Evolutionary conservation across 2,888 invertebrate species (phyloP).

Genomic region (Drepana falcataria): DNA sequence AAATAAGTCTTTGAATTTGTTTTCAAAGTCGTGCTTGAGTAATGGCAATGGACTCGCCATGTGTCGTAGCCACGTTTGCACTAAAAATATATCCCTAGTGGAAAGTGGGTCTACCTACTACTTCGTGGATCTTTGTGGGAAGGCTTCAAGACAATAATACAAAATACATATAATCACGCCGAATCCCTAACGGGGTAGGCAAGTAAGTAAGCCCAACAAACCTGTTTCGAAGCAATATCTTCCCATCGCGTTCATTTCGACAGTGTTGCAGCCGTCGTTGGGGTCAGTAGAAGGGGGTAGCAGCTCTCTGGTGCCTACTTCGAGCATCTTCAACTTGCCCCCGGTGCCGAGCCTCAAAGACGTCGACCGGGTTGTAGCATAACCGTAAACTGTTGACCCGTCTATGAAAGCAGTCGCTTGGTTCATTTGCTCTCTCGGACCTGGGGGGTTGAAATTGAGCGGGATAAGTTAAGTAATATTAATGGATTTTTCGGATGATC

Average conservation of each 20-base stretch:
- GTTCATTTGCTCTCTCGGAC: slow-evolving; percentile 90
- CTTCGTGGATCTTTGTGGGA: too few relatives aligned
- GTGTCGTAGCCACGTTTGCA: too few relatives aligned
- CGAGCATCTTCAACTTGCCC: slow-evolving; percentile 83
- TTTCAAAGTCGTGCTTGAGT: too few relatives aligned
- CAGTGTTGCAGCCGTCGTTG: slow-evolving; percentile 87
- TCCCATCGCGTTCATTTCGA: slow-evolving; percentile 82
- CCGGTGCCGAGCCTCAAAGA: slow-evolving; percentile 70
- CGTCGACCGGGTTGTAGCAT: slow-evolving; percentile 63
- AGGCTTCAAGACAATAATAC: too few relatives aligned
- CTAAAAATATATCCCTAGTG: too few relatives aligned
- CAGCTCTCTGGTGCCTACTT: slow-evolving; percentile 81
- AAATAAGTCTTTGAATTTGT: too few relatives aligned
- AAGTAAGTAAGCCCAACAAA: slow-evolving; percentile 17
- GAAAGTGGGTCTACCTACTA: too few relatives aligned
- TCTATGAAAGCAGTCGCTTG: slow-evolving; percentile 92
- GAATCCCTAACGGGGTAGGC: too few relatives aligned
- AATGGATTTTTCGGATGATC: too few relatives aligned
- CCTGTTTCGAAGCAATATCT: slow-evolving; percentile 89
- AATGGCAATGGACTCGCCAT: too few relatives aligned
- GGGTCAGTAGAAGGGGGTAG: slow-evolving; percentile 84
- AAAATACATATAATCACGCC: too few relatives aligned
- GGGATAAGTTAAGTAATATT: too few relatives aligned
- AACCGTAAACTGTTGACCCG: slow-evolving; percentile 90
- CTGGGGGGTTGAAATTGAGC: slow-evolving; percentile 33